phyloP scores from a whole-genome alignment of 2,888 invertebrate species.

The Gastracanthus pulcherrimus region DNA sequence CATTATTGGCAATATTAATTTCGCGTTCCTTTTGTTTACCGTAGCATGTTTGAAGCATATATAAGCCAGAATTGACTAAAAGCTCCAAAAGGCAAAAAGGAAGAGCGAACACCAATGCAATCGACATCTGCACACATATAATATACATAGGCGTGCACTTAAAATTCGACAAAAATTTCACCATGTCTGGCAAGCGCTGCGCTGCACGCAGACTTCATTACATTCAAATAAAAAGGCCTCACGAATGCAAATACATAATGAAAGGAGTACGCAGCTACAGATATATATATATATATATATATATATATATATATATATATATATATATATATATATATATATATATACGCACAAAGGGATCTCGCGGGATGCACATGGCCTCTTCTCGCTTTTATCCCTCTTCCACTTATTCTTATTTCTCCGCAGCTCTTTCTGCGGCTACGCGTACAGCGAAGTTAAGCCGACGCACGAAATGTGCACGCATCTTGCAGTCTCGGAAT shows the following conservation, averaged over 20 bases:
- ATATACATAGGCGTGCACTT: background rate
- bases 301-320: too few relatives aligned
- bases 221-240: background rate
- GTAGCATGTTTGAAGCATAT: background rate
- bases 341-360: background rate
- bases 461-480: constrained; percentile 1
- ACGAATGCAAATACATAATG: constrained; percentile 8
- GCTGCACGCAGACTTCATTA: constrained; percentile 16
- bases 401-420: background rate
- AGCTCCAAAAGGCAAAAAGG: background rate
- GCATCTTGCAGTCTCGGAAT: background rate
- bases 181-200: too few relatives aligned
- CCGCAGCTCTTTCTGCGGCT: background rate
- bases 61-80: background rate
- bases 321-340: too few relatives aligned
- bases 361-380: background rate
- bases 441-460: background rate
- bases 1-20: background rate
- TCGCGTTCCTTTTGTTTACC: background rate
- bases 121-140: background rate
- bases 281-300: too few relatives aligned
- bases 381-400: too few relatives aligned
- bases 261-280: background rate
- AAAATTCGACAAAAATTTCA: background rate
- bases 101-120: background rate